Conservation (phyloP, 2,888 invertebrate species). For the Dioctria linearis region DNA sequence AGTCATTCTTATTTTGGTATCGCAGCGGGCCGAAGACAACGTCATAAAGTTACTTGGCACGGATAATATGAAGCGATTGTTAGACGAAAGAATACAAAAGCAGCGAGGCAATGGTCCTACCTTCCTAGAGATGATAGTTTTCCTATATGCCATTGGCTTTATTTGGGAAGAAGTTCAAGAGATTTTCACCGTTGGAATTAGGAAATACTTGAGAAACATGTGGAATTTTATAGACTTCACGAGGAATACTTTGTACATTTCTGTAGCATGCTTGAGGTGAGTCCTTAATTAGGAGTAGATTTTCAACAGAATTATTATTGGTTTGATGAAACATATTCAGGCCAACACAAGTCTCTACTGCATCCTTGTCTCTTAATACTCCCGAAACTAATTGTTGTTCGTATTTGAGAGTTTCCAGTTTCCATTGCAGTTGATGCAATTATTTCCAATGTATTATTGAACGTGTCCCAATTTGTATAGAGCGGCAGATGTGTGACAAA, state of each 20-base stretch:
- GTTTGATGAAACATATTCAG: no score
- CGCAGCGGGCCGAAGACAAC: constrained; percentile 88
- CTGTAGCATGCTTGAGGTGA: constrained; percentile 77
- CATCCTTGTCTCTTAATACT: no score
- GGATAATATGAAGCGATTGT: constrained; percentile 76
- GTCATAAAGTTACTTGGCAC: constrained; percentile 82
- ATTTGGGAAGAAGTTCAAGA: constrained; percentile 95
- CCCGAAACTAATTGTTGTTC: no score
- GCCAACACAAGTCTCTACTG: no score
- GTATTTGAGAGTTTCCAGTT: no score
- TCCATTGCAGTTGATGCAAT: no score
- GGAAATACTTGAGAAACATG: constrained; percentile 89
- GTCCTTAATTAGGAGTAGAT: constrained; percentile 34
- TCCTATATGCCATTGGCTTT: constrained; percentile 89
- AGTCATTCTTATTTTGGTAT: constrained; percentile 94
- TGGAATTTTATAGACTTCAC: constrained; percentile 98
- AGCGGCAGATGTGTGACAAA: no score
- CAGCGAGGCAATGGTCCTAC: constrained; percentile 91
- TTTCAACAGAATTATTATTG: no score
- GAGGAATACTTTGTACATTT: constrained; percentile 88
- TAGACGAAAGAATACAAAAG: constrained; percentile 77
- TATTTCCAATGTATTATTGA: no score
- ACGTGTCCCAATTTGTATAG: no score
- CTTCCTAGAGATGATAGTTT: constrained; percentile 85
- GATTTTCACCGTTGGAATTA: constrained; percentile 89